These are phyloP conservation scores for Drosophila peninsularis DNA, from an alignment of 2,888 invertebrate species.

Conservation along the genomic window DNA sequence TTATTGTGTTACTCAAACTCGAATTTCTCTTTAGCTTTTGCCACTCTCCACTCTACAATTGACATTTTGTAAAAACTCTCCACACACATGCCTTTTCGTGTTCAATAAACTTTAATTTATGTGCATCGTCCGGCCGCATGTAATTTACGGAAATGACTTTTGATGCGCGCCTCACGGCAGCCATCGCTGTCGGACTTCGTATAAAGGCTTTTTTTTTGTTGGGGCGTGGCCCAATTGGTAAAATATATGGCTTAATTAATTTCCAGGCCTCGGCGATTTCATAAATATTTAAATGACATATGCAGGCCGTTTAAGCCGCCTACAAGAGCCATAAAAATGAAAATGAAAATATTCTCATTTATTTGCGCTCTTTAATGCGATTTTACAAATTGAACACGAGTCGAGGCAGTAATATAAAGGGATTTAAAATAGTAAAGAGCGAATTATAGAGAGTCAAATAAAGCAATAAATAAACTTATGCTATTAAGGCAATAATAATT, in stretches of 20 bases:
- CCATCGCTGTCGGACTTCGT: not conserved
- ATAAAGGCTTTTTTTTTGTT: not conserved
- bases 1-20: constrained; percentile 71
- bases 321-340: constrained; percentile 11
- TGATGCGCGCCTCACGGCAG: constrained; percentile 45
- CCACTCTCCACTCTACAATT: not conserved
- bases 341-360: not conserved
- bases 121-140: constrained; percentile 41
- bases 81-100: constrained; percentile 10
- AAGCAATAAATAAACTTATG: not conserved
- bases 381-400: constrained; percentile 10
- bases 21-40: constrained; percentile 39
- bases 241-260: constrained; percentile 71
- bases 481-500: not conserved
- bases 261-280: constrained; percentile 50
- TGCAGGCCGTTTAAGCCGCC: constrained; percentile 2
- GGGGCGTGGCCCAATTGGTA: constrained; percentile 51
- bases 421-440: not conserved
- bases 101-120: constrained; percentile 73
- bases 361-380: not conserved
- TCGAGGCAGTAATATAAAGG: not conserved
- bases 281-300: constrained; percentile 65
- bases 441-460: not conserved
- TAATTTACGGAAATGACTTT: constrained; percentile 77
- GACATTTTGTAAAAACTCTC: constrained; percentile 1